Evolutionary conservation across 1,140 invertebrate genomes (phyloP), one percentile per base, ranked within the genome.

Genomic region (Apis laboriosa): DNA sequence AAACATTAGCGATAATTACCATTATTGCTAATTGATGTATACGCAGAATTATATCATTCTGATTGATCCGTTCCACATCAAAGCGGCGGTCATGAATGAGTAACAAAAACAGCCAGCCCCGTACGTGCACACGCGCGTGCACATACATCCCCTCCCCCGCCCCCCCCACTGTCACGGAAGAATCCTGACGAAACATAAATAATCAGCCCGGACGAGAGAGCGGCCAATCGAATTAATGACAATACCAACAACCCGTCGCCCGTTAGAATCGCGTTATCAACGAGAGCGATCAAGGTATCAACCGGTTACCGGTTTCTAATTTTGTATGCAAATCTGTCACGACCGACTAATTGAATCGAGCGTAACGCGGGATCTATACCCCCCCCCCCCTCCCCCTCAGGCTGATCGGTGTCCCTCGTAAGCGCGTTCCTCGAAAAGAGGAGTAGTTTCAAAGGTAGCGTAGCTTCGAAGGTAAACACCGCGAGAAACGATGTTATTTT

Each of bases 291-390:
- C 80, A 82, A 82, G 73, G 73, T 82, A 82, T 82, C 80, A 82
- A 77, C 80, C 77, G 66, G 77, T 70, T 78, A 70, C 66, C 80
- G 74, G 74, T 82, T 82, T 82, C 74, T 82, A 77, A 82, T 82
- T 81, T 81, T 75, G 79, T 81, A 81, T 82, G 80, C 80, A 76
- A 82, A 82, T 82, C 80, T 82, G 80, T 77, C 80, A 82, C 64
- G 74, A 82, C 80, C 74, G 80, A 70, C 80, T 82, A 82, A 82
- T 82, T 82, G 80, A 82, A 76, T 82, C 66, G 73, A 77, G 58
- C 64, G 80, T 68, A 76, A 77, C 72, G 60, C 67, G 15, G 71
- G 64, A 82, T 82, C 74, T 82, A 77, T 68, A 34, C 34, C 28
- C 2, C 28, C 28, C 28, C 28, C 28, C 28, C 28, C 28, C 28